Base-by-base conservation (phyloP, 2,797 vertebrate species). In the Hozukius guyotensis region DNA sequence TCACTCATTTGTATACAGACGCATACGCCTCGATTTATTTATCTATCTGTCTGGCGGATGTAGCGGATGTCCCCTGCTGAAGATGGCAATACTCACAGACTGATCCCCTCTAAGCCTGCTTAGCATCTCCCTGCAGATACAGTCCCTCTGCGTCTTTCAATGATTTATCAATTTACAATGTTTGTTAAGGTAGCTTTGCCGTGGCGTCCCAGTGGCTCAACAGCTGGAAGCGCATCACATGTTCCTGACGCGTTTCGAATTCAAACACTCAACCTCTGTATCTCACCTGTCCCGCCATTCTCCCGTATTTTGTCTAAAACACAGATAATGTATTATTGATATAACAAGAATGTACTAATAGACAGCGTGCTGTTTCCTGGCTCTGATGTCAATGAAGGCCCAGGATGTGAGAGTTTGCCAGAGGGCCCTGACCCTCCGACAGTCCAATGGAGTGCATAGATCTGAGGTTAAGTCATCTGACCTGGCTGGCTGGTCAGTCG, bases 121-220 rank as follows among this genome's bases (percentile, higher is more conserved):
- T 82, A 89, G 92, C 94, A 94, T 96, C 94, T 85, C 93, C 87
- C 94, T 4, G 79, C 94, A 94, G 93, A 96, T 94, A 92, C 89
- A 95, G 95, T 96, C 95, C 95, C 95, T 86, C 78, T 80, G 94
- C 91, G 92, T 69, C 92, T 87, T 91, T 69, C 95, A 96, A 96
- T 95, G 95, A 96, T 96, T 96, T 96, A 96, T 96, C 95, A 96
- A 96, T 96, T 96, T 96, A 94, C 95, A 92, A 91, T 96, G 95
- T 96, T 96, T 96, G 95, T 91, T 94, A 95, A 94, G 93, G 88
- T 92, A 93, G 93, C 94, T 95, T 95, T 94, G 87, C 92, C 11
- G 67, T 2, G 8, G 67, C 32, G 38, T 84, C 88, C 88, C 89
- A 85, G 77, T 78, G 38, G 90, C 87, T 87, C 90, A 80, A 38